Evolutionary conservation across 2,888 invertebrate genomes (phyloP), one percentile per base, ranked within the genome.

Genomic region (Agonopterix alstromeriana): DNA sequence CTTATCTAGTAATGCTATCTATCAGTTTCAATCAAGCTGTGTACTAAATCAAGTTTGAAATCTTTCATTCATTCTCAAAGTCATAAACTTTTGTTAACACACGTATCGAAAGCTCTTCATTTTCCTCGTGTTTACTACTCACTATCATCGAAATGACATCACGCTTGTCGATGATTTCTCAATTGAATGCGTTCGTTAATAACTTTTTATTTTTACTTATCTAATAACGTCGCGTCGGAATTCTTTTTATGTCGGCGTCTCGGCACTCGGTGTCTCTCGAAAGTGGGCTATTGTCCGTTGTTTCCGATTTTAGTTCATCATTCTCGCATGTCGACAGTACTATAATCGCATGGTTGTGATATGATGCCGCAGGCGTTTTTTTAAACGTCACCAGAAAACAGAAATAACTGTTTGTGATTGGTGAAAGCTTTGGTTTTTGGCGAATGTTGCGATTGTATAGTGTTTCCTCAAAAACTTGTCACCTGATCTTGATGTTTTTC

Each of bases 151-250:
- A 72, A 67, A 73, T 77, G 79, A 79, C 73, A 72, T 70, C 73
- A 72, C 67, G 65, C 75, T 74, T 66, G 69, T 63, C 69, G 65
- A 68, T 73, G 73, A 71, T 77, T 78, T 72, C 66, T 73, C 76
- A 76, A 76, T 81, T 74, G 75, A 80, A 80, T 78, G 69, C 61
- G 70, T 82, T 81, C 73, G 75, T 82, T 80, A 80, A 79, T 78
- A 76, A 70, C 66, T 58, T 61, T 75, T 73, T 27, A 27, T 27
- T 73, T 72, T 70, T 67, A 56, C 65, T 59, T 67, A 60, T 69
- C 61, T 62, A 56, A 27, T 7, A 54, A 61, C 59, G 63, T 63
- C 64, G 59, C 58, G 56, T 55, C 63, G 73, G 75, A 74, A 73
- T 75, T 67, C 67, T 67, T 75, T 73, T 70, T 67, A 60, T 65